Base-by-base conservation (phyloP, 2,888 invertebrate genomes). In the Cenopis cana region DNA sequence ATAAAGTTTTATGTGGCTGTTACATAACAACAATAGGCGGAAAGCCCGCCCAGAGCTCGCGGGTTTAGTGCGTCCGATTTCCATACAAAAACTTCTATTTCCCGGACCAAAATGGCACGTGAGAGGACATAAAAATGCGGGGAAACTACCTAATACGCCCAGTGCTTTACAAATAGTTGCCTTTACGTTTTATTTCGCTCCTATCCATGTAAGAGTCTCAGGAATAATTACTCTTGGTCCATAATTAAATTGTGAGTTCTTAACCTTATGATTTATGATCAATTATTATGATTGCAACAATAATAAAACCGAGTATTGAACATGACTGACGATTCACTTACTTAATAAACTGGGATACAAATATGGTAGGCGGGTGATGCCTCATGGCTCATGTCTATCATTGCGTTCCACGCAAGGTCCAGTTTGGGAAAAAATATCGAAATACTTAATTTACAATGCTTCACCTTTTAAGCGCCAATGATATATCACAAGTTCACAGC, bases 71-170 rank as follows among this genome's bases (percentile, higher is more conserved):
- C 91, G 89, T 90, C 91, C 91, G 90, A 93, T 92, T 93, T 91
- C 87, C 92, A 92, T 93, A 89, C 90, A 93, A 92, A 92, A 93
- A 91, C 93, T 91, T 89, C 91, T 89, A 93, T 93, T 93, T 93
- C 93, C 93, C 90, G 88, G 81, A 78, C 88, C 91, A 93, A n/a
- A 93, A 93, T 93, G 93, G 89, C 90, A 91, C 92, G 93, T 89
- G 90, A 91, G 91, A 88, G 89, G 79, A 87, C 88, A 93, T 93
- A 92, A 93, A 93, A 91, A 86, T 89, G 83, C 89, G 89, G 87
- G 85, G 84, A 88, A 91, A 90, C 88, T 90, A 88, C 85, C 79
- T 82, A 24, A 24, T 24, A 79, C 81, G 83, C 80, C 79, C 80
- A 79, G 82, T 78, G 77, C 81, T 71, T 55, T 69, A 54, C 77